phyloP scores from a whole-genome alignment of 2,888 invertebrate species.

The Melanchra persicariae region DNA sequence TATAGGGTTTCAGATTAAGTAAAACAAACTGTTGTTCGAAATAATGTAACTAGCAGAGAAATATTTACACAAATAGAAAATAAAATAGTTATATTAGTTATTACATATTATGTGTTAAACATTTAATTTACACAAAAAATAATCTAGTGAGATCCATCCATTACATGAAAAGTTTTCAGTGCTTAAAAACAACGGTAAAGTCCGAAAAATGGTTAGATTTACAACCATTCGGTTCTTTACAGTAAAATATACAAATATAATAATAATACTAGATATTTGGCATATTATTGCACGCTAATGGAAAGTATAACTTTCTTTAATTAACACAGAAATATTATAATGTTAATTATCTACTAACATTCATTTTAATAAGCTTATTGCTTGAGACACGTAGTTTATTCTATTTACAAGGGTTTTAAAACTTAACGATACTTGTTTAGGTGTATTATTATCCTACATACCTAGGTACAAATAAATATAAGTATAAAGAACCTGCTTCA shows the following conservation, averaged over 20 bases:
- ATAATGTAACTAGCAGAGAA: slow-evolving; percentile 52
- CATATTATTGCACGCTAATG: slow-evolving; percentile 46
- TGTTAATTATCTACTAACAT: slow-evolving; percentile 52
- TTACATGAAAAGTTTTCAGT: slow-evolving; percentile 59
- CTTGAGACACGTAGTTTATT: slow-evolving; percentile 84
- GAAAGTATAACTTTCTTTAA: slow-evolving; percentile 52
- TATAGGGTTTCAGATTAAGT: not conserved
- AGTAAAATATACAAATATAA: slow-evolving; percentile 36
- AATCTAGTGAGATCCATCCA: slow-evolving; percentile 55
- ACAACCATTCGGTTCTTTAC: not conserved
- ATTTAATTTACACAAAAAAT: slow-evolving; percentile 48
- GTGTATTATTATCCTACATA: slow-evolving; percentile 41
- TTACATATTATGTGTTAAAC: slow-evolving; percentile 41
- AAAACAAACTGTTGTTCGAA: slow-evolving; percentile 42
- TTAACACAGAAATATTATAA: slow-evolving; percentile 43
- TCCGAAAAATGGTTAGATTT: not conserved
- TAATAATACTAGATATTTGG: slow-evolving; percentile 45
- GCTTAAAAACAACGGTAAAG: slow-evolving; percentile 39
- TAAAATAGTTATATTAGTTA: slow-evolving; percentile 13
- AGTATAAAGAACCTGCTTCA: not conserved
- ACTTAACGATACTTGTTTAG: slow-evolving; percentile 47
- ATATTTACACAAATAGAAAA: slow-evolving; percentile 58
- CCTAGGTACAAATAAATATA: slow-evolving; percentile 10
- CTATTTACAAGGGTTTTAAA: slow-evolving; percentile 69
- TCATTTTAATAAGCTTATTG: slow-evolving; percentile 79